phyloP scores from a whole-genome alignment of 2,888 invertebrate species.

The Sylvicola cinctus region DNA sequence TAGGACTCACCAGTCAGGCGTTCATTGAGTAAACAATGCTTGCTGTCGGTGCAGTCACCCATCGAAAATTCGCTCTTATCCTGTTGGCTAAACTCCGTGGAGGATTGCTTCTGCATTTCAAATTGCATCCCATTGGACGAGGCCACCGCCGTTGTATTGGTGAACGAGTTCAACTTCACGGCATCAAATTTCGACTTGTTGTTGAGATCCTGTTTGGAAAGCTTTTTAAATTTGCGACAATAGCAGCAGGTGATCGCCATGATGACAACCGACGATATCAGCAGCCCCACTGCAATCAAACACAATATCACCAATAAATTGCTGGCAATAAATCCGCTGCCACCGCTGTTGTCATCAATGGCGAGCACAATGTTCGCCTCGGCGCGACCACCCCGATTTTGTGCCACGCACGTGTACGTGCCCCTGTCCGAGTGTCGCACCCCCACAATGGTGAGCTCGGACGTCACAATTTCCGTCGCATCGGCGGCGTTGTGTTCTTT shows the following conservation, averaged over 20 bases:
- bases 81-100: too few relatives aligned
- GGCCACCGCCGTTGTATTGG: constrained; percentile 1
- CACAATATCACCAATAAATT: constrained; percentile 4
- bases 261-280: constrained; percentile 3
- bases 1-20: neutral
- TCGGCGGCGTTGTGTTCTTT: constrained; percentile 3
- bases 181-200: constrained; percentile 4
- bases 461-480: constrained; percentile 13
- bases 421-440: constrained; percentile 44
- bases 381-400: constrained; percentile 50
- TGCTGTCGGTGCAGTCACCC: neutral
- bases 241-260: constrained; percentile 21
- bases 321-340: constrained; percentile 3
- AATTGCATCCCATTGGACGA: constrained; percentile 1
- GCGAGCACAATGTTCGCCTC: too few relatives aligned
- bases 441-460: constrained; percentile 42
- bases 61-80: neutral
- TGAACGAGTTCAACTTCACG: constrained; percentile 5
- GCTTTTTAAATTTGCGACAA: constrained; percentile 15
- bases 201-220: constrained; percentile 4
- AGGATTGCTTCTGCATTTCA: too few relatives aligned
- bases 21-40: neutral
- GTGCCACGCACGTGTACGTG: constrained; percentile 58
- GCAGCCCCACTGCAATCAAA: constrained; percentile 2
- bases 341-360: constrained; percentile 1